Evolutionary conservation across 1,140 invertebrate genomes (phyloP).

Genomic region (Drosophila pectinifera): DNA sequence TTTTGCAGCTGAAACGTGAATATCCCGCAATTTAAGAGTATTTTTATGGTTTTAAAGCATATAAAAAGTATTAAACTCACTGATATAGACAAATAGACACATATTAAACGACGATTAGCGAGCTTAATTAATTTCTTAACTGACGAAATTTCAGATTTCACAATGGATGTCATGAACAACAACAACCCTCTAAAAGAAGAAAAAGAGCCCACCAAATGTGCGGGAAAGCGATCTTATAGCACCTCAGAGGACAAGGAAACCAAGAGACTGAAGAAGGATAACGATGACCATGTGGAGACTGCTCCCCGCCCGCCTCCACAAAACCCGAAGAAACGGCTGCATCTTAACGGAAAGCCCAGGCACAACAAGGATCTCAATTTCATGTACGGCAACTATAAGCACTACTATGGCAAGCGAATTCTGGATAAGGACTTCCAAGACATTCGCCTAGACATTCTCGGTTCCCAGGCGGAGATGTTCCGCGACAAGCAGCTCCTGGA

Average conservation of each 20-base stretch:
- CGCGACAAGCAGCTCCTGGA: constrained; percentile 95
- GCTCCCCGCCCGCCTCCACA: constrained; percentile 15
- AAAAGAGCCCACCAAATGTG: neutral
- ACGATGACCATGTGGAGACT: neutral
- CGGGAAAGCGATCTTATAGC: constrained; percentile 27
- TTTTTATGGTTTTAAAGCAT: constrained; percentile 10
- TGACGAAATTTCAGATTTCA: neutral
- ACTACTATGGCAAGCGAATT: constrained; percentile 98
- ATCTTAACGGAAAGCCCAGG: constrained; percentile 33
- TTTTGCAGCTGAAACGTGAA: neutral
- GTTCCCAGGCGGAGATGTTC: constrained; percentile 92
- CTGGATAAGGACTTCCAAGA: constrained; percentile 90
- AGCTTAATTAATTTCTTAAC: neutral
- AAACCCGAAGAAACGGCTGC: constrained; percentile 58
- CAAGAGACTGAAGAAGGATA: constrained; percentile 47
- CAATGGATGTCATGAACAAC: constrained; percentile 60
- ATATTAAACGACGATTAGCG: neutral
- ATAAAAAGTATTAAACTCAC: neutral
- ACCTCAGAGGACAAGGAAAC: constrained; percentile 8
- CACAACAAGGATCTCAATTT: constrained; percentile 52
- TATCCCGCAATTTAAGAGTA: constrained; percentile 4
- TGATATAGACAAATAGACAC: neutral
- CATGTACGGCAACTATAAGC: constrained; percentile 79
- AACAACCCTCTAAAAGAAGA: constrained; percentile 29
- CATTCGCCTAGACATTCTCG: constrained; percentile 91